phyloP scores from a whole-genome alignment of 2,797 vertebrate species.

The Sarcoramphus papa region DNA sequence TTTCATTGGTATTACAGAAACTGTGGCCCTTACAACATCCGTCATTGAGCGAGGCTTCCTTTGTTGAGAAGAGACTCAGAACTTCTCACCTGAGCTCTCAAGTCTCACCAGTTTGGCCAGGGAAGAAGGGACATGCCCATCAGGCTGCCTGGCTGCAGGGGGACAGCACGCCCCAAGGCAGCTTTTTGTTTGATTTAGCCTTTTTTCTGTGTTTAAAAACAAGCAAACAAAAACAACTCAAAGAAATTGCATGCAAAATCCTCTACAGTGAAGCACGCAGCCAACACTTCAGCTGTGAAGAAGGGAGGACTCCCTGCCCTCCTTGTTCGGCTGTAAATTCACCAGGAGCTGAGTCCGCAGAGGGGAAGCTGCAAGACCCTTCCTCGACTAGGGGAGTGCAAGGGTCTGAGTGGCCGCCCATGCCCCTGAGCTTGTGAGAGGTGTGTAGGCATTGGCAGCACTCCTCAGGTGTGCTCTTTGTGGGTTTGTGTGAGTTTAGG shows the following conservation, averaged over 20 bases:
- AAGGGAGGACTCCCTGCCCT: background rate
- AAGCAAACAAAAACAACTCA: background rate
- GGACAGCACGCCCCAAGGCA: background rate
- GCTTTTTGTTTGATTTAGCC: background rate
- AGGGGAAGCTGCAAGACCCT: background rate
- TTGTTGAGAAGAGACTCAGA: background rate
- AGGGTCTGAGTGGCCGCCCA: background rate
- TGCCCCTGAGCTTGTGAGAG: background rate
- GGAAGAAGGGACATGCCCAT: background rate
- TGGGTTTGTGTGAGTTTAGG: background rate
- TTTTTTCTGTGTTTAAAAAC: background rate
- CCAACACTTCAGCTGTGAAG: background rate
- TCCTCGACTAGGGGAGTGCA: background rate
- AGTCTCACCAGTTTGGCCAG: background rate
- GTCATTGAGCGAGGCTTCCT: background rate
- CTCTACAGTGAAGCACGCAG: background rate
- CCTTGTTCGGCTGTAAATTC: rapidly evolving
- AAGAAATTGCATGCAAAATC: background rate
- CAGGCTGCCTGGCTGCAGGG: background rate
- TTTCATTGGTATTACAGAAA: background rate
- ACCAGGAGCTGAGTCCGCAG: background rate
- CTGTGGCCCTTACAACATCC: background rate
- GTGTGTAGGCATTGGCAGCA: background rate
- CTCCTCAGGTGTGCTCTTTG: background rate
- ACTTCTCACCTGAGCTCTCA: background rate